phyloP scores from a whole-genome alignment of 1,140 invertebrate species.

The Saccostrea echinata region DNA sequence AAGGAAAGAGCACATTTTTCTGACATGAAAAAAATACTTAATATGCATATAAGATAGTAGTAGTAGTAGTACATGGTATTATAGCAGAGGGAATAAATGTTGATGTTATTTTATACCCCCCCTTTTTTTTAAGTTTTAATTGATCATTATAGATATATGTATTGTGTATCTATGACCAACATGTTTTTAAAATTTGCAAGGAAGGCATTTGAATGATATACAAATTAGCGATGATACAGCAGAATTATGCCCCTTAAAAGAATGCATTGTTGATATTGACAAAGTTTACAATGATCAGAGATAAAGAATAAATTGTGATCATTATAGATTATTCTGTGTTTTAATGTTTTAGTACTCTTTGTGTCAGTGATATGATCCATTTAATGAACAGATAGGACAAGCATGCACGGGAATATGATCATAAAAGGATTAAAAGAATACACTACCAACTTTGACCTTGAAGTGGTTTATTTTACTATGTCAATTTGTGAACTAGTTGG shows the following conservation, averaged over 20 bases:
- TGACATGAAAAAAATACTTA: no score
- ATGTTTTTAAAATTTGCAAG: not conserved
- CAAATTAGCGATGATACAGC: not conserved
- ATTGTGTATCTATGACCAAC: not conserved
- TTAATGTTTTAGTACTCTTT: not conserved
- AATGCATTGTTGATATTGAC: constrained; percentile 3
- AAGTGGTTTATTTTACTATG: not conserved
- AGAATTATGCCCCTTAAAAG: not conserved
- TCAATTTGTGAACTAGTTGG: not conserved
- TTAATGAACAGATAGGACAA: not conserved
- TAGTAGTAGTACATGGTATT: no score
- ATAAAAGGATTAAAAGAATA: not conserved
- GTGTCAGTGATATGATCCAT: constrained; percentile 3
- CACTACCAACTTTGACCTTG: not conserved
- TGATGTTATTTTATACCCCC: no score
- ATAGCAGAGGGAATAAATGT: no score
- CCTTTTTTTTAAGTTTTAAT: no score
- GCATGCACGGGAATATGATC: constrained; percentile 9
- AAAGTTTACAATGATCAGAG: not conserved
- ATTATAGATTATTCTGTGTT: not conserved
- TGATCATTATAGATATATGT: no score
- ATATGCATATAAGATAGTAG: no score
- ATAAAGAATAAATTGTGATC: not conserved
- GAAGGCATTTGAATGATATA: not conserved
- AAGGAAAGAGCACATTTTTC: no score